Evolutionary conservation across 2,888 invertebrate species (phyloP).

Genomic region (Mesodorylaimus sp.): DNA sequence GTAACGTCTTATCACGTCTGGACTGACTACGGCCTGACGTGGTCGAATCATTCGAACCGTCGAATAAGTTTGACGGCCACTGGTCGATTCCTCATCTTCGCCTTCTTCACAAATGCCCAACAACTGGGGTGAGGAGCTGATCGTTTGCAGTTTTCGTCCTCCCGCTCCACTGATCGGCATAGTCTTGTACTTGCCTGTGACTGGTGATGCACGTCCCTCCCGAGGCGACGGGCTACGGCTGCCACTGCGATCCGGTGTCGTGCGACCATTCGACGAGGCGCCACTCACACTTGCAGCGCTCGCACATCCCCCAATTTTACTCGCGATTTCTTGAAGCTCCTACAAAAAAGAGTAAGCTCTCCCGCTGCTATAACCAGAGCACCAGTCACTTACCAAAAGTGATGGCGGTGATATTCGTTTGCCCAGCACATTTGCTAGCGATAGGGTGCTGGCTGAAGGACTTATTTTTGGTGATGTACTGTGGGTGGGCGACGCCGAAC

Average conservation of each 20-base stretch:
- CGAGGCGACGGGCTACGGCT: slow-evolving; percentile 22
- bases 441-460: not conserved
- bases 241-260: slow-evolving; percentile 10
- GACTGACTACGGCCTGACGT: slow-evolving; percentile 23
- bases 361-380: not conserved
- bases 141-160: slow-evolving; percentile 19
- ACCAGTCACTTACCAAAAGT: not conserved
- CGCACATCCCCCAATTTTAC: slow-evolving; percentile 15
- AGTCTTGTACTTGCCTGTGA: not conserved
- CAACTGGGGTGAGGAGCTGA: slow-evolving; percentile 25
- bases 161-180: not conserved
- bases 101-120: slow-evolving; percentile 12
- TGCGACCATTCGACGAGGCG: not conserved
- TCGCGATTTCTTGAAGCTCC: slow-evolving; percentile 24
- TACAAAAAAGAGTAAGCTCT: slow-evolving; percentile 14
- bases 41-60: slow-evolving; percentile 23
- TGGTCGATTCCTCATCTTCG: slow-evolving; percentile 6
- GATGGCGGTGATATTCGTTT: not conserved
- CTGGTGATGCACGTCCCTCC: slow-evolving; percentile 5
- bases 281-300: slow-evolving; percentile 22
- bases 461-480: not conserved
- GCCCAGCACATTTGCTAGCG: no score
- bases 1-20: slow-evolving; percentile 22
- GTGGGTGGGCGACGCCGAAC: not conserved
- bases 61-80: slow-evolving; percentile 13